Evolutionary conservation across 2,113 vertebrate species (phyloP).

Genomic region (Siphamia tubifer): DNA sequence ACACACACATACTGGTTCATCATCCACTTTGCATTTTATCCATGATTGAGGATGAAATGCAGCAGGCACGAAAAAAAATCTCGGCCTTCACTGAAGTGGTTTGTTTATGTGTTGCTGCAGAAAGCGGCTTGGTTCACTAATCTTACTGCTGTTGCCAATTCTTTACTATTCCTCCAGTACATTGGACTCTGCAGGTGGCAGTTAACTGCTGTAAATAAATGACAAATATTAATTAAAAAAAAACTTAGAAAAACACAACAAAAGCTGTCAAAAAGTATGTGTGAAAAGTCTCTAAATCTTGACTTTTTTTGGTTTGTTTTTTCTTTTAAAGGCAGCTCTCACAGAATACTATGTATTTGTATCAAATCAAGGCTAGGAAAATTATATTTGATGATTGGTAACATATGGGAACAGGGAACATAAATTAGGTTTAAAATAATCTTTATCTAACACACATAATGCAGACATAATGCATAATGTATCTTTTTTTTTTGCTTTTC

Average conservation of each 20-base stretch:
- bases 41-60: conserved; percentile 42
- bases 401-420: no score
- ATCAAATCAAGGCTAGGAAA: no score
- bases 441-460: no score
- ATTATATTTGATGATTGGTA: no score
- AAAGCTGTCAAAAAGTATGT: background rate
- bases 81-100: conserved; percentile 53
- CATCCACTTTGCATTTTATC: conserved; percentile 27
- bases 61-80: background rate
- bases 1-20: background rate
- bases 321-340: no score
- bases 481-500: no score
- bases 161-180: conserved; percentile 7
- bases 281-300: no score
- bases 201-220: conserved; percentile 39
- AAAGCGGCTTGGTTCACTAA: conserved; percentile 47
- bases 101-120: conserved; percentile 46
- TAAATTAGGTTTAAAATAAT: no score
- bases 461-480: no score
- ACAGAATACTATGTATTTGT: no score
- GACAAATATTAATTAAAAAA: conserved; percentile 9
- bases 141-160: conserved; percentile 25
- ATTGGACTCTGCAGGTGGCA: conserved; percentile 37
- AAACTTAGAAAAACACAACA: conserved; percentile 1
- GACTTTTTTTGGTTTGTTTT: no score